Evolutionary conservation across 2,888 invertebrate genomes (phyloP).

Genomic region (Eupithecia tripunctaria): DNA sequence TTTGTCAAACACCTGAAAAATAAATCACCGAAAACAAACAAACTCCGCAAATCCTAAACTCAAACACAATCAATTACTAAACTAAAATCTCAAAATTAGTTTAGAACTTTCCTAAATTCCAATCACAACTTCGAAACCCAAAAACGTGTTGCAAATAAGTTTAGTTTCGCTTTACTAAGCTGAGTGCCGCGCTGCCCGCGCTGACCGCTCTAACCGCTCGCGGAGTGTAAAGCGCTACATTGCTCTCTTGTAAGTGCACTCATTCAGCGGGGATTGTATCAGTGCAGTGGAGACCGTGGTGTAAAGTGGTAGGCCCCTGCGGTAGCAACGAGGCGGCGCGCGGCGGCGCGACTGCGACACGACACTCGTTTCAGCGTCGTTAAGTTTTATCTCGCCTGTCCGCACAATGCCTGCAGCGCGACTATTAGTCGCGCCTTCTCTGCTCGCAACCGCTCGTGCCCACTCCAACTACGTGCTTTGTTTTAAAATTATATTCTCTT

Average conservation of each 20-base stretch:
- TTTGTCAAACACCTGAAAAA: constrained; percentile 12
- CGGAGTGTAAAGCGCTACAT: background rate
- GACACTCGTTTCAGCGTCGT: constrained; percentile 49
- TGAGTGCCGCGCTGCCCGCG: constrained; percentile 19
- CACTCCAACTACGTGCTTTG: constrained; percentile 28
- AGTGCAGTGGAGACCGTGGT: background rate
- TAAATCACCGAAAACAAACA: constrained; percentile 17
- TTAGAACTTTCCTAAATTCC: constrained; percentile 42
- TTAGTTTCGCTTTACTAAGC: constrained; percentile 41
- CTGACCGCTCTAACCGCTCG: background rate
- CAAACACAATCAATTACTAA: constrained; percentile 39
- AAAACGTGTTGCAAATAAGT: constrained; percentile 47
- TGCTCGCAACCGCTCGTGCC: constrained; percentile 21
- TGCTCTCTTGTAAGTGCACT: background rate
- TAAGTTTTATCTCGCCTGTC: constrained; percentile 59
- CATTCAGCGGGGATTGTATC: background rate
- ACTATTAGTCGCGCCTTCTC: constrained; percentile 29
- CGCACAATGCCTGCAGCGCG: constrained; percentile 57
- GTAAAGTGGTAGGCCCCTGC: constrained; percentile 4
- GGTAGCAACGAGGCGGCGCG: background rate
- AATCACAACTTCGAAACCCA: constrained; percentile 43
- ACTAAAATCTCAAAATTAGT: constrained; percentile 43
- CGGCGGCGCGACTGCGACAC: background rate
- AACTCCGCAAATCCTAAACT: constrained; percentile 23
- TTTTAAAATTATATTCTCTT: background rate